Conservation (phyloP, 2,888 invertebrate species). For the Luffia ferchaultella region DNA sequence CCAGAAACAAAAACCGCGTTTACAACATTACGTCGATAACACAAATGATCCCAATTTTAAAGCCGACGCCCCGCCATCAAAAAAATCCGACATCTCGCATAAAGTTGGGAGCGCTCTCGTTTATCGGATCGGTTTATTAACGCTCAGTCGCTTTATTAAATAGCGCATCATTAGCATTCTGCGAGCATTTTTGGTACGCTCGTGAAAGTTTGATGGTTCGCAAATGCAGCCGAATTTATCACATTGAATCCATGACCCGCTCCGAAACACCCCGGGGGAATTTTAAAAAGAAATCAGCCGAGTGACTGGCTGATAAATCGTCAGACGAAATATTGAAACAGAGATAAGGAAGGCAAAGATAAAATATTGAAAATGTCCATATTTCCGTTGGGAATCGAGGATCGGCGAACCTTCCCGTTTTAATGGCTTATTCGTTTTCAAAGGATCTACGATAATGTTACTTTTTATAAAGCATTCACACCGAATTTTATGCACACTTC, state of each 20-base stretch:
- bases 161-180: conserved; percentile 24
- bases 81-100: background rate
- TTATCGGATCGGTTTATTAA: background rate
- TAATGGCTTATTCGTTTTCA: too few relatives aligned
- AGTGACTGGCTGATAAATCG: conserved; percentile 4
- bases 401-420: too few relatives aligned
- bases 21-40: background rate
- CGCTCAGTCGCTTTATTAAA: conserved; percentile 28
- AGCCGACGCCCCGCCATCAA: background rate
- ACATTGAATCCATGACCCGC: conserved; percentile 5
- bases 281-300: conserved; percentile 11
- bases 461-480: too few relatives aligned
- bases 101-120: background rate
- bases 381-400: too few relatives aligned
- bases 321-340: background rate
- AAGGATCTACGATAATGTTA: too few relatives aligned
- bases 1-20: background rate
- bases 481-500: too few relatives aligned
- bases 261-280: conserved; percentile 14
- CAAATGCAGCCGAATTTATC: conserved; percentile 31
- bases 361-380: background rate
- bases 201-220: conserved; percentile 27
- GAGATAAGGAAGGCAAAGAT: background rate
- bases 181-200: conserved; percentile 12
- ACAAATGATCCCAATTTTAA: background rate